A percentile compares a stretch with the other conserved stretches of the same genome.
phyloP scores from a whole-genome alignment of 2,113 vertebrate genomes.

The Leucoraja erinaceus region DNA sequence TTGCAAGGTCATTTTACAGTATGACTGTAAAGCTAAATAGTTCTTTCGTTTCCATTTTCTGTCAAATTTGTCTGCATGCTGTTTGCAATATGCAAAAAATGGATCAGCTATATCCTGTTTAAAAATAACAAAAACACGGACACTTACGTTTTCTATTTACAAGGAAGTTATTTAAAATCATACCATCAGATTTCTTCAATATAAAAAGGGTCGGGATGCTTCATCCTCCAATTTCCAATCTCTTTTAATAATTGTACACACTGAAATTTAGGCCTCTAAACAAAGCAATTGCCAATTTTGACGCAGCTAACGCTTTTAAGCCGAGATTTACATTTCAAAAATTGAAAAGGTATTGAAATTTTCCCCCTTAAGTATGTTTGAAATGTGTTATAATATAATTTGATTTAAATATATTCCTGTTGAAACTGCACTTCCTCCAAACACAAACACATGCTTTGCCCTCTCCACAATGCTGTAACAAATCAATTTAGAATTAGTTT shows the following conservation, averaged over 20 bases:
- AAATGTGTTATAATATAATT: background rate
- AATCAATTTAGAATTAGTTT: background rate
- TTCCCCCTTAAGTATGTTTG: background rate
- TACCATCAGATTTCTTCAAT: background rate
- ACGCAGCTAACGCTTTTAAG: background rate
- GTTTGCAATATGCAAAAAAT: conserved; percentile 98
- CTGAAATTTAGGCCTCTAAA: background rate
- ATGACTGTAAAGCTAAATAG: conserved; percentile 98
- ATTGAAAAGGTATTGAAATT: conserved; percentile 1
- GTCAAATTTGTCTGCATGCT: conserved; percentile 95
- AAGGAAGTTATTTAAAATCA: conserved; percentile 11
- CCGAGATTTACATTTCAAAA: background rate
- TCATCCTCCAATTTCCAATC: background rate
- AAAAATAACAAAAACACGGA: conserved; percentile 38
- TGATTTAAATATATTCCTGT: background rate
- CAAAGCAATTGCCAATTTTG: conserved; percentile 9
- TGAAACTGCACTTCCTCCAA: background rate
- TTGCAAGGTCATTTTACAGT: conserved; percentile 92
- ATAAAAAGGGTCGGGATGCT: background rate
- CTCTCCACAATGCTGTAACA: background rate
- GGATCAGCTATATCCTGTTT: conserved; percentile 96
- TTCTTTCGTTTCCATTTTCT: conserved; percentile 99
- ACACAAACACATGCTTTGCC: background rate
- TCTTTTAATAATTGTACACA: background rate
- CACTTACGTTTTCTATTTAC: background rate